phyloP scores from a whole-genome alignment of 53 echinoderm and acorn worm species.

The Hippasteria phrygiana region DNA sequence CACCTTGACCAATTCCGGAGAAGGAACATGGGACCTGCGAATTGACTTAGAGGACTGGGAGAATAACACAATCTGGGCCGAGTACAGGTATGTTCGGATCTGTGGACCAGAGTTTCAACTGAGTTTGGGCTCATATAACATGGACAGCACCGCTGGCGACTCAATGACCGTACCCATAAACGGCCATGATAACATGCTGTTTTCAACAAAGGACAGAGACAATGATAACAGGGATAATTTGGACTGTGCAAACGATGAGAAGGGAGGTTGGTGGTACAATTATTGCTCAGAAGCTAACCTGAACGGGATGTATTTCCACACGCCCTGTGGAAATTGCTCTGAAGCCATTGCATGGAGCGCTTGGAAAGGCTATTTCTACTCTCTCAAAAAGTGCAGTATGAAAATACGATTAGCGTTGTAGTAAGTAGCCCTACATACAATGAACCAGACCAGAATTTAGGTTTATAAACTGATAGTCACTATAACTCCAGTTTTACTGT shows the following conservation, averaged over 20 bases:
- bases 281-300: neutral
- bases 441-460: too few species aligned
- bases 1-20: constrained; percentile 1
- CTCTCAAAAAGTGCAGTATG: neutral
- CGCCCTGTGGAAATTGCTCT: neutral
- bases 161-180: neutral
- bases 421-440: too few species aligned
- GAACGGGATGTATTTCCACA: neutral
- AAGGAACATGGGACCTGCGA: constrained; percentile 1
- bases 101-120: neutral
- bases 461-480: too few species aligned
- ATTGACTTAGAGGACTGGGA: neutral
- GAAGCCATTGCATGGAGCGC: neutral
- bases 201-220: constrained; percentile 24
- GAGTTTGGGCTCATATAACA: neutral
- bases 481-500: too few species aligned
- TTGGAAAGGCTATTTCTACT: neutral
- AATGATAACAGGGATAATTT: neutral
- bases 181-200: neutral
- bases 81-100: neutral
- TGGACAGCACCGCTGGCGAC: neutral
- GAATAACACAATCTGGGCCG: neutral
- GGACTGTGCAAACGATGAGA: neutral
- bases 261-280: constrained; percentile 31
- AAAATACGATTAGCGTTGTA: neutral